These are phyloP conservation scores for Actenoides hombroni DNA, from an alignment of 2,113 vertebrate genomes.

Conservation along the genomic window DNA sequence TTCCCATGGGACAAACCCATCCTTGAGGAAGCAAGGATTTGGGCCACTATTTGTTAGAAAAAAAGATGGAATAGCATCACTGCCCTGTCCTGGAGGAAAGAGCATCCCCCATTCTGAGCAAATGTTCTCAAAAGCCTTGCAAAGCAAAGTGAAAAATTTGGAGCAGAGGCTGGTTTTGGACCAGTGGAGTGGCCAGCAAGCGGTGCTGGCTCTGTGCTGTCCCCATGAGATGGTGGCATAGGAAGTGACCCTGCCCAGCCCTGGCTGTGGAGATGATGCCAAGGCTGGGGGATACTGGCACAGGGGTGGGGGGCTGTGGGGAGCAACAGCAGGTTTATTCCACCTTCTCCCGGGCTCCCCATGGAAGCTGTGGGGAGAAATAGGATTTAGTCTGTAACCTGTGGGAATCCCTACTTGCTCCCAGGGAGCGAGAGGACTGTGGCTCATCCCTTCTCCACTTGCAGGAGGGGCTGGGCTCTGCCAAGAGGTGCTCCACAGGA, in stretches of 20 bases:
- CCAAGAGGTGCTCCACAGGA: background rate
- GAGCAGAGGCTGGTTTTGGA: background rate
- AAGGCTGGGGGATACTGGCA: background rate
- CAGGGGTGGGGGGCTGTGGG: accelerated
- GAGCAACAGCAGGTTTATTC: background rate
- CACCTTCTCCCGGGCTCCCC: background rate
- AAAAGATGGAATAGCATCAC: background rate
- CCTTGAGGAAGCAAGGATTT: background rate
- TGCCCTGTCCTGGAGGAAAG: background rate
- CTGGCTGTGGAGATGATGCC: background rate
- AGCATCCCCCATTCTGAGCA: background rate
- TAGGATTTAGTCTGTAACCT: background rate
- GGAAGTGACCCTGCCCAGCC: background rate
- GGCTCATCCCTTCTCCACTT: background rate
- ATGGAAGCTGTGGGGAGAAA: background rate
- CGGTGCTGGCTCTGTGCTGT: background rate
- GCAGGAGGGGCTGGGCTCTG: background rate
- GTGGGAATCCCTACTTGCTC: background rate
- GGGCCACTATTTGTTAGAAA: background rate
- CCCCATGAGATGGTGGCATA: background rate
- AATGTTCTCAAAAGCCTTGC: background rate
- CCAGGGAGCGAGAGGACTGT: background rate
- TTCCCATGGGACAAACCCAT: accelerated
- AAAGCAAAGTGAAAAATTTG: background rate
- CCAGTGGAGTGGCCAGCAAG: background rate